Percentiles rank a stretch among this genome's conserved stretches.
These are phyloP conservation scores for Enteromius argenteus DNA, from an alignment of 2,797 vertebrate species.

Conservation along the genomic window DNA sequence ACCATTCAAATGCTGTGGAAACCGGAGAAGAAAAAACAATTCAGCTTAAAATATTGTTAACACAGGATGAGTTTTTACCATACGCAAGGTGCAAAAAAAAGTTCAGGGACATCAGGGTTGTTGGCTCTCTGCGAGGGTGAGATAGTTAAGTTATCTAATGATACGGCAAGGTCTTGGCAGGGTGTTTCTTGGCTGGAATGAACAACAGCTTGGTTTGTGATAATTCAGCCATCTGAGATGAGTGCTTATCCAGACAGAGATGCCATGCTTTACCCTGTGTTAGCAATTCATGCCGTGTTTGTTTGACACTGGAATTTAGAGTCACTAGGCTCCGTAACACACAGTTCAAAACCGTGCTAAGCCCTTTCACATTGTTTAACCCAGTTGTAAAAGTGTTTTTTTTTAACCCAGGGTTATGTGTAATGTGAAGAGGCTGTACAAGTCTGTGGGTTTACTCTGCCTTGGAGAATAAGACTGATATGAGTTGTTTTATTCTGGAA, in stretches of 20 bases:
- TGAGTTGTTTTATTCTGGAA: not conserved
- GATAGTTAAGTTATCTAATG: slow-evolving; percentile 8
- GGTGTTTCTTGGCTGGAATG: not conserved
- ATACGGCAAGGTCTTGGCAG: not conserved
- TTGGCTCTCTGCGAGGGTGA: not conserved
- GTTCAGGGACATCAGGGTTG: not conserved
- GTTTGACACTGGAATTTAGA: not conserved
- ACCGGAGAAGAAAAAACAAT: not conserved
- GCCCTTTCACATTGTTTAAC: not conserved
- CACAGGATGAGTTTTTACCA: not conserved
- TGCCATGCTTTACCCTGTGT: not conserved
- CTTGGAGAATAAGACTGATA: not conserved
- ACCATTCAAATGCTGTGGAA: not conserved
- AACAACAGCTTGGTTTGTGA: slow-evolving; percentile 2
- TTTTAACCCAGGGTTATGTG: not conserved
- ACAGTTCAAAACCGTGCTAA: not conserved
- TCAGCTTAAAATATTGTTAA: not conserved
- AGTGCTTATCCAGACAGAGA: not conserved
- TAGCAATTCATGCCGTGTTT: not conserved
- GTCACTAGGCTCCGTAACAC: not conserved
- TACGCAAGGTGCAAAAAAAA: no score
- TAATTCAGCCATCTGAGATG: not conserved
- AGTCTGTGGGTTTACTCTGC: not conserved
- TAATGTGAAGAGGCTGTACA: not conserved
- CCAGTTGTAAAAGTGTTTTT: not conserved